These are phyloP conservation scores for Ammospiza maritima DNA, from an alignment of 2,797 vertebrate genomes.

Conservation along the genomic window DNA sequence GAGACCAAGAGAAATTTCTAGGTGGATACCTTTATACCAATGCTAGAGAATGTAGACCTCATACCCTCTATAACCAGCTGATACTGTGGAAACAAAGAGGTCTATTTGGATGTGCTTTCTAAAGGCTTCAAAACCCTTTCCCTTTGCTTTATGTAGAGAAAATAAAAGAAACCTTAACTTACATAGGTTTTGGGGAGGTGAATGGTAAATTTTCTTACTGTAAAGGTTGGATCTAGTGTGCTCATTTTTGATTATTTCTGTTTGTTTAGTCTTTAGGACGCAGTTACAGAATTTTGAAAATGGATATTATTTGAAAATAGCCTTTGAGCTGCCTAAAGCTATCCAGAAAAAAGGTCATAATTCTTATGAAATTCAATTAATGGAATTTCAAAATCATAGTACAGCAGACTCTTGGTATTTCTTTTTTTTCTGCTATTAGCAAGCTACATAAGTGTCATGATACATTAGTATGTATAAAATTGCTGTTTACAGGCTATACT, in stretches of 20 bases:
- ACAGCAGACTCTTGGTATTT: background rate
- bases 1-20: slow-evolving; percentile 9
- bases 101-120: background rate
- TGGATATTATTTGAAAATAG: background rate
- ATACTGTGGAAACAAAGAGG: background rate
- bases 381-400: background rate
- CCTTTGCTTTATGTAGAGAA: background rate
- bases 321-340: background rate
- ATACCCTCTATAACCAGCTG: background rate
- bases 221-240: background rate
- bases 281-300: background rate
- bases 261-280: background rate
- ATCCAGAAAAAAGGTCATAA: background rate
- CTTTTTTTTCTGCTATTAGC: background rate
- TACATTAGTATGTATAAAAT: background rate
- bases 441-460: background rate
- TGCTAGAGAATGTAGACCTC: background rate
- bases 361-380: background rate
- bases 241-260: background rate
- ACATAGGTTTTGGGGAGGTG: background rate
- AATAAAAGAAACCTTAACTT: background rate
- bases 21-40: background rate
- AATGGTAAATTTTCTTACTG: background rate
- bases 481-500: background rate
- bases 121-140: background rate